These are phyloP conservation scores for Ormyrus nitidulus DNA, from an alignment of 2,888 invertebrate species.

Conservation along the genomic window DNA sequence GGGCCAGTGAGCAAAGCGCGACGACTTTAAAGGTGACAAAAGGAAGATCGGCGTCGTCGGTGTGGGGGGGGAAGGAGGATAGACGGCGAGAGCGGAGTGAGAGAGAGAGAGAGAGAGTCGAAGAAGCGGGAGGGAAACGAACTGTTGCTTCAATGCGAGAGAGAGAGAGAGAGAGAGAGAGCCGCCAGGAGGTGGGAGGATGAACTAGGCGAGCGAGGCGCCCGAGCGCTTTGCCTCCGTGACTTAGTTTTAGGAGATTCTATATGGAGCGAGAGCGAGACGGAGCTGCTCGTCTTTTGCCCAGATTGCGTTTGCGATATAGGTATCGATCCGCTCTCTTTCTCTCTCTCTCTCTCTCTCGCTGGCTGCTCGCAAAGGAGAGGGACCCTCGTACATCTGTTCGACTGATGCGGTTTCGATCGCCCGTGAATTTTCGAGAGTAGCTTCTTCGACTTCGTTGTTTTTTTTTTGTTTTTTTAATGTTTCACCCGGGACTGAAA, in stretches of 20 bases:
- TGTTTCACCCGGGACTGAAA: too few species aligned
- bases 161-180: constrained; percentile 30
- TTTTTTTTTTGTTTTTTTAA: background rate
- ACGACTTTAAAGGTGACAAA: constrained; percentile 41
- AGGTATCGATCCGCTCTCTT: background rate
- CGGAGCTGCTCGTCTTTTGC: constrained; percentile 34
- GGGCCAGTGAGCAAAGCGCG: constrained; percentile 34
- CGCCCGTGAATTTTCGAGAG: background rate
- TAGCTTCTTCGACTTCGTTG: too few species aligned
- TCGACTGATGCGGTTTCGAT: constrained; percentile 22
- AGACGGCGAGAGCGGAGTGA: background rate
- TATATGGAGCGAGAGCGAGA: constrained; percentile 45
- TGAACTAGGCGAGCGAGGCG: constrained; percentile 42
- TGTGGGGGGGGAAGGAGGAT: constrained; percentile 29
- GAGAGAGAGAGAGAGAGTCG: constrained; percentile 27
- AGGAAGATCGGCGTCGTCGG: constrained; percentile 19
- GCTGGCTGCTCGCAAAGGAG: too few species aligned
- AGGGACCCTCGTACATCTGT: too few species aligned
- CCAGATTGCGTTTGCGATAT: constrained; percentile 49
- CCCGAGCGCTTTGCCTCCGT: constrained; percentile 48
- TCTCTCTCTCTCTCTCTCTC: too few species aligned
- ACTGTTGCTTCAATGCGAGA: constrained; percentile 53
- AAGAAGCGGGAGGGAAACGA: constrained; percentile 54
- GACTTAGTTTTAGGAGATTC: constrained; percentile 56
- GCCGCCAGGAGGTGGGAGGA: constrained; percentile 52